phyloP scores from a whole-genome alignment of 2,888 invertebrate genomes.

The Celastrina argiolus region DNA sequence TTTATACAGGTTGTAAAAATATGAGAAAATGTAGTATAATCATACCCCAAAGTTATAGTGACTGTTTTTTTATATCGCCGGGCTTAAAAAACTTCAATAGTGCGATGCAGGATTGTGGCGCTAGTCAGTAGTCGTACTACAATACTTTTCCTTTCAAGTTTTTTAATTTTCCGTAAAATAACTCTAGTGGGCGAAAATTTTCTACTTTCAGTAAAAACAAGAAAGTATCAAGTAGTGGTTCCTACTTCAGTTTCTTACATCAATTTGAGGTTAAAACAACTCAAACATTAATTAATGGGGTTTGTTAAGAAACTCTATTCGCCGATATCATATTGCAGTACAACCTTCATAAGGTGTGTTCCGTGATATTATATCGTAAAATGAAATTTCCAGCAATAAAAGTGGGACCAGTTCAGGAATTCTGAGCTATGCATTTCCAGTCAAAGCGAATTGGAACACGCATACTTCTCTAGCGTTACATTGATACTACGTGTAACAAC shows the following conservation, averaged over 20 bases:
- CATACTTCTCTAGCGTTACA: conserved; percentile 7
- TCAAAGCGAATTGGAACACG: conserved; percentile 2
- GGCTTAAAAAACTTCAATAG: too few species aligned
- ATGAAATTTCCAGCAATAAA: neutral
- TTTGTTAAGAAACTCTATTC: neutral
- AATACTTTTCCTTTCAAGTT: too few species aligned
- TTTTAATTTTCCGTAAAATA: too few species aligned
- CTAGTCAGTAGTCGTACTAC: too few species aligned
- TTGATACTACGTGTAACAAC: conserved; percentile 39
- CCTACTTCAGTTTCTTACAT: too few species aligned
- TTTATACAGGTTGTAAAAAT: too few species aligned
- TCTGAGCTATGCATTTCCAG: neutral
- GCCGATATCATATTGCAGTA: neutral
- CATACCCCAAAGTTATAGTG: too few species aligned
- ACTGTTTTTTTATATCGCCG: too few species aligned
- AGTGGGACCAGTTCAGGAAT: neutral
- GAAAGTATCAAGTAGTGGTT: neutral
- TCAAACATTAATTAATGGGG: neutral
- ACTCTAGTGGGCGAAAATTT: too few species aligned
- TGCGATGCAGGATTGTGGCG: too few species aligned
- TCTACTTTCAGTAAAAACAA: neutral
- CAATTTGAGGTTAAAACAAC: neutral
- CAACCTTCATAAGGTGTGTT: neutral
- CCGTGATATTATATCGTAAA: neutral
- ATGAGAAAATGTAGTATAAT: too few species aligned